phyloP scores from a whole-genome alignment of 1,140 invertebrate species.

The Heliothis virescens region DNA sequence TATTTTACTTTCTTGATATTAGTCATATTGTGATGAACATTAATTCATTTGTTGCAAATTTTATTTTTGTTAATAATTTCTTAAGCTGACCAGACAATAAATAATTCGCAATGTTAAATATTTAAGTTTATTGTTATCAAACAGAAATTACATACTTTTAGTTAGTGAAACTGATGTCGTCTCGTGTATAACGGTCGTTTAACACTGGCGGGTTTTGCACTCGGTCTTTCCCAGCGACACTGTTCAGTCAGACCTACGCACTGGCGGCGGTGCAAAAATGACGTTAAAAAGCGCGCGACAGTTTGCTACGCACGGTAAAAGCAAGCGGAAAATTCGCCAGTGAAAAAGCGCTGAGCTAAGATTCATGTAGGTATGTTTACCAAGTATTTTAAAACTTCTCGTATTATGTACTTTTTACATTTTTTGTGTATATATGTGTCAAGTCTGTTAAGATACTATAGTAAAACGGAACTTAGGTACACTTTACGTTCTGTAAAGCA shows the following conservation, averaged over 20 bases:
- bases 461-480: background rate
- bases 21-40: conserved; percentile 24
- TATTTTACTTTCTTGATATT: conserved; percentile 64
- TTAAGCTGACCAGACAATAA: conserved; percentile 75
- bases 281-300: no score
- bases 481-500: background rate
- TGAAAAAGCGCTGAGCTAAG: no score
- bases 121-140: conserved; percentile 9
- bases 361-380: background rate
- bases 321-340: no score
- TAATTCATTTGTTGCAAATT: conserved; percentile 34
- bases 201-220: no score
- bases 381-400: background rate
- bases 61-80: conserved; percentile 34
- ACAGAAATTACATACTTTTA: background rate
- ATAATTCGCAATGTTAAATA: conserved; percentile 3
- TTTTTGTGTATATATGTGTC: background rate
- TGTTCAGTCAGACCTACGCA: no score
- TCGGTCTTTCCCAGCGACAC: no score
- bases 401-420: background rate
- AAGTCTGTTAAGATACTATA: background rate
- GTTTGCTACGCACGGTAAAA: no score
- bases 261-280: no score
- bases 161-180: no score
- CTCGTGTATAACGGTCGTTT: no score